Base-by-base conservation (phyloP, 1,140 invertebrate species). In the Antheraea pernyi region DNA sequence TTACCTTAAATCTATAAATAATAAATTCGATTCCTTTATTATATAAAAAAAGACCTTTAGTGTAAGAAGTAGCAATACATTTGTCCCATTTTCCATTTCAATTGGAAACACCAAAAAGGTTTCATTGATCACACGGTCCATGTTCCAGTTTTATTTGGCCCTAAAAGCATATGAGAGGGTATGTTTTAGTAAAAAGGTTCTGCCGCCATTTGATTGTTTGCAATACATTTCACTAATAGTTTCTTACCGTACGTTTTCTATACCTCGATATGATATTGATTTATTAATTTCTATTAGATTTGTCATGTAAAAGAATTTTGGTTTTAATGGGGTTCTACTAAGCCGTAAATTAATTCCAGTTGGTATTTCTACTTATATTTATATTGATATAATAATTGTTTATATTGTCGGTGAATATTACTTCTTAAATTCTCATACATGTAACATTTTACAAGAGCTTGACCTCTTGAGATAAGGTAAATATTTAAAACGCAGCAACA, bases 171-270 rank as follows among this genome's bases (percentile, higher is more conserved):
- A 85, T 84, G 79, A 84, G 82, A 77, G 70, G 74, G 69, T 76
- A 78, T 79, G 82, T 80, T 77, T 64, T 66, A 80, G 78, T 77
- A 78, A 79, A 53, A 74, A 80, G 77, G 77, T 85, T 84, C 85
- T 73, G 75, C 80, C 80, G 77, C 74, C 80, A 83, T 85, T 86
- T 88, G 83, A 84, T 86, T 84, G 81, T 83, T 84, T 82, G 81
- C 79, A 69, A 82, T 83, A 83, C 70, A 75, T 82, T 82, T 72
- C 60, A 16, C 30, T 30, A 53, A 30, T 30, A 53, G 46, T 53
- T 53, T 16, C 42, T n/a, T 19, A 53, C n/a, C 37, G 13, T 9
- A 48, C 18, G 48, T 19, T 19, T 11, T 37, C 61, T 16, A 37
- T 63, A 63, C 46, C 46, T 53, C 46, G 16, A 53, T 63, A 37